Base-by-base conservation (phyloP, 2,888 invertebrate genomes). In the Tenthredo notha region DNA sequence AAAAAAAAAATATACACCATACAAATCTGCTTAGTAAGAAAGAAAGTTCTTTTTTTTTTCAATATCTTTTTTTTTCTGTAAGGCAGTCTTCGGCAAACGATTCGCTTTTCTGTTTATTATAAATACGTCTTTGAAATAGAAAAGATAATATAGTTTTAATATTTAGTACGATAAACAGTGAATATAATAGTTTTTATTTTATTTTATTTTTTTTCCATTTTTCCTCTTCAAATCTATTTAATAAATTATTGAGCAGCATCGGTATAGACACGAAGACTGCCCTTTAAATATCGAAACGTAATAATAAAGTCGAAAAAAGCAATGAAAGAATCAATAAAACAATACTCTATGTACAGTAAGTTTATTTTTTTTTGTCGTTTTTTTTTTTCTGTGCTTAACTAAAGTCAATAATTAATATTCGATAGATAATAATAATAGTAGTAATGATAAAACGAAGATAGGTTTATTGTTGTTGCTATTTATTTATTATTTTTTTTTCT, bases 331-430 rank as follows among this genome's bases (percentile, higher is more conserved):
- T 91, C 90, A 90, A 91, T 90, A 88, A 91, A 91, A 90, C 40
- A 90, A 90, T 90, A 91, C 90, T 92, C 92, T 92, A 92, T 92
- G 90, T 93, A 93, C 93, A 93, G 90, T 89, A 90, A 87, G 89
- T 93, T 93, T 93, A 93, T 93, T 93, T 89, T 88, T 88, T 86
- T 90, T 88, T 87, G 87, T 77, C 67, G 2, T 84, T 33, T 67
- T 86, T 84, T 75, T 84, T 85, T 85, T 33, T 40, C 67, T 83
- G 47, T 86, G 58, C 74, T 89, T 88, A 87, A 85, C 86, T 87
- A 87, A 89, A 87, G 87, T 88, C 87, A 87, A 87, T 88, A 88
- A 78, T 50, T 77, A 77, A 84, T 84, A 84, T 43, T 84, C 21
- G 50, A 77, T 84, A 78, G 80, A 80, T 86, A 54, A 84, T 88